Evolutionary conservation across 2,113 vertebrate species (phyloP).

Genomic region (Lepus timidus): DNA sequence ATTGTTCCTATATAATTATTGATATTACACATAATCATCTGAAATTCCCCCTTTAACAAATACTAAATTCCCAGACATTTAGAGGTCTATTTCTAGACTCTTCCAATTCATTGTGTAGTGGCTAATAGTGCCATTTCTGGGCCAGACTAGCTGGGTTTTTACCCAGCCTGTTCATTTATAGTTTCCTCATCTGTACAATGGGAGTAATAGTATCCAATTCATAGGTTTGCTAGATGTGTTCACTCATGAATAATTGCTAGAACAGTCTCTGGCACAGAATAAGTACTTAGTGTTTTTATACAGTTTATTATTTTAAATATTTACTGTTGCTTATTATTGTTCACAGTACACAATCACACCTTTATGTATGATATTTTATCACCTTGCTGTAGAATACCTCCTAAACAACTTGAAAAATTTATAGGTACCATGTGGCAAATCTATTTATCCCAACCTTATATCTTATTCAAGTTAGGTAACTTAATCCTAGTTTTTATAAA

Average conservation of each 20-base stretch:
- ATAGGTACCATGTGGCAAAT: background rate
- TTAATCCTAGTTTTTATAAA: background rate
- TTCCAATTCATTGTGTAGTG: conserved; percentile 23
- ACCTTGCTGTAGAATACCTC: background rate
- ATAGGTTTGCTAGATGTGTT: background rate
- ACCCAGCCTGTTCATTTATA: background rate
- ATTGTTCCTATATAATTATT: conserved; percentile 1
- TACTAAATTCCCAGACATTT: conserved; percentile 30
- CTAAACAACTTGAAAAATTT: conserved; percentile 36
- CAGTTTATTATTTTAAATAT: conserved; percentile 31
- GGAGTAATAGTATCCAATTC: background rate
- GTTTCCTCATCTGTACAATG: background rate
- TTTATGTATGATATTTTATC: conserved; percentile 19
- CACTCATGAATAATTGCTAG: conserved; percentile 28
- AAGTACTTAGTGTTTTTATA: conserved; percentile 27
- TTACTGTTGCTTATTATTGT: conserved; percentile 45
- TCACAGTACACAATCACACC: background rate
- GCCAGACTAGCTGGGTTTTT: background rate
- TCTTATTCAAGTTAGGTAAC: conserved; percentile 12
- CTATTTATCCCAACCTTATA: background rate
- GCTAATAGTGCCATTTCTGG: background rate
- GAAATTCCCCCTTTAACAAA: background rate
- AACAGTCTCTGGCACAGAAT: background rate
- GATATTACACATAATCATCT: conserved; percentile 37
- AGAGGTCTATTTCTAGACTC: background rate